phyloP scores from a whole-genome alignment of 2,113 vertebrate genomes.

The Tupaia tana region DNA sequence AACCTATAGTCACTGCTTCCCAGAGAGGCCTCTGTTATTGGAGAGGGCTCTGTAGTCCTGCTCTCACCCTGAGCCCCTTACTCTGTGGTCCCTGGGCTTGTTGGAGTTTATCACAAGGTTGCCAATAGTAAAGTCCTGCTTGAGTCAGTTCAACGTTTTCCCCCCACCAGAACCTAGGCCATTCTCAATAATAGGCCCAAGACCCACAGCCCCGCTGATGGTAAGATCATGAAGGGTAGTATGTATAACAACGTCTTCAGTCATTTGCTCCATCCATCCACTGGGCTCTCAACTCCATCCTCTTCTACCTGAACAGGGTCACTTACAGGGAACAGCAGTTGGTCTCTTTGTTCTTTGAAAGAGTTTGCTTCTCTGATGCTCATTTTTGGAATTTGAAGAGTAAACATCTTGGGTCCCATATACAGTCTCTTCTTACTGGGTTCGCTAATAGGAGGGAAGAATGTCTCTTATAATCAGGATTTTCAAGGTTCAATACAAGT shows the following conservation, averaged over 20 bases:
- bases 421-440: background rate
- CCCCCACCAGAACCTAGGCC: background rate
- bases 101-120: background rate
- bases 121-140: background rate
- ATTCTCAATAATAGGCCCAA: background rate
- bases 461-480: background rate
- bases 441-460: background rate
- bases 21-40: background rate
- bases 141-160: background rate
- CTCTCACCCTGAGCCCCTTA: background rate
- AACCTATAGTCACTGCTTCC: background rate
- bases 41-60: background rate
- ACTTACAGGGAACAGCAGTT: background rate
- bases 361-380: background rate
- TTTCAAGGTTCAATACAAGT: background rate
- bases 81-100: background rate
- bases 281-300: background rate
- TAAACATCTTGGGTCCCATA: background rate
- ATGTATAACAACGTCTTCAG: background rate
- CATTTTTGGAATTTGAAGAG: background rate
- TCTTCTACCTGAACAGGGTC: background rate
- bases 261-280: background rate
- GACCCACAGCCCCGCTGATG: background rate
- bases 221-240: background rate
- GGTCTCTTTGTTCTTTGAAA: background rate